A percentile compares a stretch with the other conserved stretches of the same genome.
phyloP scores from a whole-genome alignment of 2,113 vertebrate genomes.

The Poeciliopsis turrubarensis region DNA sequence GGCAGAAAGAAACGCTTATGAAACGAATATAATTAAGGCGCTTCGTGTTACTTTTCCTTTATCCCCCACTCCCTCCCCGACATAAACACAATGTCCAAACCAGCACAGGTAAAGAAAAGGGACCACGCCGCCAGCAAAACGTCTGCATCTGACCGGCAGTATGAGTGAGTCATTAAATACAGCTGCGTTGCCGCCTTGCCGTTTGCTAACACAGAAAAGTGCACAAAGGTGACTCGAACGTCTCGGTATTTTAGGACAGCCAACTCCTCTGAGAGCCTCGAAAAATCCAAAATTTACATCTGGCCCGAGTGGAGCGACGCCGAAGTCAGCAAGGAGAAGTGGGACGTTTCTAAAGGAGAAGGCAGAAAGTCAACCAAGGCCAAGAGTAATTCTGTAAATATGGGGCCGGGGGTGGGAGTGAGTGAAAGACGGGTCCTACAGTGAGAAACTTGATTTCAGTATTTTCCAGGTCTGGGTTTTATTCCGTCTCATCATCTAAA shows the following conservation, averaged over 20 bases:
- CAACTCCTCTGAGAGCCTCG: constrained; percentile 35
- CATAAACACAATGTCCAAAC: constrained; percentile 72
- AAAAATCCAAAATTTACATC: constrained; percentile 75
- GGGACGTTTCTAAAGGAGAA: constrained; percentile 85
- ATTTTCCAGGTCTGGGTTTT: neutral
- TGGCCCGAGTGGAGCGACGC: constrained; percentile 94
- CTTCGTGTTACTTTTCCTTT: neutral
- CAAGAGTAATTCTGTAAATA: constrained; percentile 76
- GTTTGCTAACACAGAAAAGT: neutral
- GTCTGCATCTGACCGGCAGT: constrained; percentile 70
- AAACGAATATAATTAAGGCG: too few species aligned
- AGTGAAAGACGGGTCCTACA: neutral
- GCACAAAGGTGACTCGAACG: neutral
- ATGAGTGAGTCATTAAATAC: constrained; percentile 77
- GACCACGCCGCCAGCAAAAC: constrained; percentile 70
- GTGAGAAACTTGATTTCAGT: neutral
- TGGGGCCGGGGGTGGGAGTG: neutral
- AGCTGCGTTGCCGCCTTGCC: neutral
- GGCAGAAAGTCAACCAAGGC: constrained; percentile 82
- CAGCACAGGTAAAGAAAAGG: constrained; percentile 70
- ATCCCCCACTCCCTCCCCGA: too few species aligned
- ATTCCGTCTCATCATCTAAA: too few species aligned
- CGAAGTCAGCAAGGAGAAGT: constrained; percentile 89
- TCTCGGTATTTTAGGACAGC: constrained; percentile 62
- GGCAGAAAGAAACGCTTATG: neutral